Conservation (phyloP, 2,888 invertebrate genomes). For the Amiota communis region DNA sequence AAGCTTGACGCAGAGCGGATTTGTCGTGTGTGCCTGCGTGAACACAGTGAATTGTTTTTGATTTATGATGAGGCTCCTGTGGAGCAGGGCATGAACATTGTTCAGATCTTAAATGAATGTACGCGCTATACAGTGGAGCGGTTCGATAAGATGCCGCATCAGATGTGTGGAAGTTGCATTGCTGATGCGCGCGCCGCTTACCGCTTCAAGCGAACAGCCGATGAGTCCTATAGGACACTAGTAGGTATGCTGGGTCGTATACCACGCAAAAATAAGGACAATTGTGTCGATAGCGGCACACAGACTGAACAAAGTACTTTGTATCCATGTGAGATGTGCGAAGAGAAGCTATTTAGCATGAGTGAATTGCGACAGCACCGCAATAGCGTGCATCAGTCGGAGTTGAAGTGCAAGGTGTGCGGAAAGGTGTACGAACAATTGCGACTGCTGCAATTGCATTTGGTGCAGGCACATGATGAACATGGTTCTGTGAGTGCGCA, state of each 20-base stretch:
- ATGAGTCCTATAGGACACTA: slow-evolving; percentile 67
- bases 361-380: slow-evolving; percentile 63
- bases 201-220: slow-evolving; percentile 69
- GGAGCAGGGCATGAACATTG: slow-evolving; percentile 55
- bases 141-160: slow-evolving; percentile 70
- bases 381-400: slow-evolving; percentile 46
- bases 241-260: slow-evolving; percentile 56
- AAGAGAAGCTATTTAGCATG: slow-evolving; percentile 62
- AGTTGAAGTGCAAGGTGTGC: slow-evolving; percentile 72
- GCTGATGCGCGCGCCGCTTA: slow-evolving; percentile 65
- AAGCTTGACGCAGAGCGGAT: slow-evolving; percentile 61
- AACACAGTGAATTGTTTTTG: slow-evolving; percentile 56
- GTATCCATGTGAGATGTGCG: slow-evolving; percentile 69
- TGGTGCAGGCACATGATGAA: slow-evolving; percentile 55
- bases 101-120: slow-evolving; percentile 68
- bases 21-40: slow-evolving; percentile 70
- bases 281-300: slow-evolving; percentile 52
- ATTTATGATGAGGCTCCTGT: slow-evolving; percentile 64
- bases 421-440: slow-evolving; percentile 72
- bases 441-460: slow-evolving; percentile 74
- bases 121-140: slow-evolving; percentile 71
- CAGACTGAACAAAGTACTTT: slow-evolving; percentile 67
- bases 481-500: slow-evolving; percentile 35
- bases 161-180: slow-evolving; percentile 69
- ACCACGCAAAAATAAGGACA: slow-evolving; percentile 33